Evolutionary conservation across 2,888 invertebrate species (phyloP), one percentile per base, ranked within the genome.

Genomic region (Sinohyriopsis cumingii): DNA sequence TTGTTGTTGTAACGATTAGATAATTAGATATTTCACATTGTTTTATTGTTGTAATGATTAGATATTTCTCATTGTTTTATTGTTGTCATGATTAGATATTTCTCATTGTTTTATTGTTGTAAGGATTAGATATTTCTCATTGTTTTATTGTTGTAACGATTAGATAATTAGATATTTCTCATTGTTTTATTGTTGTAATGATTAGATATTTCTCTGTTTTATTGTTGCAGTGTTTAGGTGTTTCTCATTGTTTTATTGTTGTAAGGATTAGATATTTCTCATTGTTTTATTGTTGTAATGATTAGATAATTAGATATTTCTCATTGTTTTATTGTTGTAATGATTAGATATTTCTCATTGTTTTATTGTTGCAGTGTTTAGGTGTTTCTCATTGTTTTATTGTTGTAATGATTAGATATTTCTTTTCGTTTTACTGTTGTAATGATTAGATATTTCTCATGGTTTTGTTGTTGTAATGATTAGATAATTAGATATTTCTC

Each of bases 131-230:
- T n/a, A n/a, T n/a, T n/a, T n/a, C n/a, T n/a, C n/a, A n/a, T n/a
- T n/a, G n/a, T 57, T 54, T 63, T 45, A 45, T 63, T 54, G 55
- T 62, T 57, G 15, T 24, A 57, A 61, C 4, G 45, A 53, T 59
- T 25, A 53, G 15, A 20, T 62, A 3, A n/a, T n/a, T n/a, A n/a
- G n/a, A n/a, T n/a, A n/a, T 59, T 57, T 62, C 20, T 59, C 53
- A 24, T 28, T 69, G 7, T 33, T 7, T 33, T 33, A 7, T 33
- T 33, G 7, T 22, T 53, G n/a, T 54, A 55, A 22, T 18, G 12
- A 19, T 24, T 3, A 28, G n/a, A n/a, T 6, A 63, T 63, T 63
- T 19, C 22, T 45, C 15, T 12, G 12, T 45, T 45, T 7, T 4
- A 25, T 25, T 3, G 25, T 25, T n/a, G n/a, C n/a, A n/a, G n/a